Base-by-base conservation (phyloP, 1,140 invertebrate species). In the Drosophila bocqueti region DNA sequence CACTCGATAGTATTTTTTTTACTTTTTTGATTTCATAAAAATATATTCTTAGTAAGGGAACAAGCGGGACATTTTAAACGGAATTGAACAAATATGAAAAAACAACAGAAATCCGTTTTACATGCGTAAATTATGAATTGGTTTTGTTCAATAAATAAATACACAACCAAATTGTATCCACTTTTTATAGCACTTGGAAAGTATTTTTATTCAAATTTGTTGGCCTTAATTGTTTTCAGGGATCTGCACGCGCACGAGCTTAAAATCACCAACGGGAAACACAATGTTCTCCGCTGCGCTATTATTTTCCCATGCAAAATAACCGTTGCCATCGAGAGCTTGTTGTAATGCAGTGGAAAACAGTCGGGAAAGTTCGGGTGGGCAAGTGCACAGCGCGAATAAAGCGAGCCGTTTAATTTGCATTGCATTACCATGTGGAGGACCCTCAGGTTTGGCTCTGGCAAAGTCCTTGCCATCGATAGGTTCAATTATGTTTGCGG, bases 311-410 rank as follows among this genome's bases (percentile, higher is more conserved):
- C 43, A 46, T 49, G 42, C 52, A 59, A 40, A 58, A 50, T 60
- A 29, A 49, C 29, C 24, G 66, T 55, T 40, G n/a, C 18, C 31
- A 21, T 68, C 34, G 18, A 71, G 13, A 49, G 58, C 38, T 79
- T 46, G 49, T 69, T 64, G 76, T 71, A 79, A 79, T 78, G 59
- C 58, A 78, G 76, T 79, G 76, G 66, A 79, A 78, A 78, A 46
- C 40, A 24, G 43, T 49, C n/a, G 40, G 42, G 36, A 43, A 52
- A 76, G 31, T 66, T 54, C 38, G n/a, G 29, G n/a, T 9, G 61
- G 15, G 29, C 26, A 52, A 50, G 47, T 42, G 26, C n/a, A 9
- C 34, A 59, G 18, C 24, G 57, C n/a, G 60, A 50, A 52, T 54
- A 76, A 50, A 38, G 73, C 62, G 72, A 54, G 29, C 21, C 36